Conservation (phyloP, 2,888 invertebrate genomes). For the Caenorhabditis sinica region DNA sequence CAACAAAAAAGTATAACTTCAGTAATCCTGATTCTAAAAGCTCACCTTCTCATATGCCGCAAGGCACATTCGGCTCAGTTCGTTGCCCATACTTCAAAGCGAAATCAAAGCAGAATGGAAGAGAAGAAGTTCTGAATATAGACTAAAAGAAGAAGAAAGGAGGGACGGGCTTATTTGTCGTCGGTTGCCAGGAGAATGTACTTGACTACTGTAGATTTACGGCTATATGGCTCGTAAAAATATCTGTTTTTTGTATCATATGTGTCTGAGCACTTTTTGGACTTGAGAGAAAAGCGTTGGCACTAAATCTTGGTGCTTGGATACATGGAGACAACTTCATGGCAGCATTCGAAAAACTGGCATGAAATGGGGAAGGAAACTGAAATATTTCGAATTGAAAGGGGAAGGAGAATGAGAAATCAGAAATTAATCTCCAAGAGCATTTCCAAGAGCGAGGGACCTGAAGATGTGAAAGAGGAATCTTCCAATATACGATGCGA, state of each 20-base stretch:
- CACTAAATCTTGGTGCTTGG: slow-evolving; percentile 7
- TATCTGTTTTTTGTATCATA: slow-evolving; percentile 1
- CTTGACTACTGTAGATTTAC: slow-evolving; percentile 33
- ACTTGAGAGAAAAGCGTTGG: not conserved
- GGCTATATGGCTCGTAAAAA: slow-evolving; percentile 1
- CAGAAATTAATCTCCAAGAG: not conserved
- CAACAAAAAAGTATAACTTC: not conserved
- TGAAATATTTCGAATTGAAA: not conserved
- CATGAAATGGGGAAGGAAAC: not conserved
- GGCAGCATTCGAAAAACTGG: not conserved
- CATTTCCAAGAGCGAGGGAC: no score
- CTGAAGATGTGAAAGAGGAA: no score
- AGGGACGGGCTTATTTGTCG: not conserved
- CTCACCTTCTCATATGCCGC: not conserved
- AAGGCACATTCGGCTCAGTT: not conserved
- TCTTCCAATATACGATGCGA: no score
- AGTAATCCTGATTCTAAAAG: not conserved
- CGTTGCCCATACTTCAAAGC: slow-evolving; percentile 10
- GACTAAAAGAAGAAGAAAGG: not conserved
- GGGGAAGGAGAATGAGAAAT: not conserved
- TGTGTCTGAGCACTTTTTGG: not conserved
- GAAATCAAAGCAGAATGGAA: not conserved
- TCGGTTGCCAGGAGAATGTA: slow-evolving; percentile 25
- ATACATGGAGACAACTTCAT: not conserved
- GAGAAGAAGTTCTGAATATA: not conserved